A percentile compares a stretch with the other conserved stretches of the same genome.
Conservation (phyloP, 2,888 invertebrate genomes). For the Cheilosia vulpina region DNA sequence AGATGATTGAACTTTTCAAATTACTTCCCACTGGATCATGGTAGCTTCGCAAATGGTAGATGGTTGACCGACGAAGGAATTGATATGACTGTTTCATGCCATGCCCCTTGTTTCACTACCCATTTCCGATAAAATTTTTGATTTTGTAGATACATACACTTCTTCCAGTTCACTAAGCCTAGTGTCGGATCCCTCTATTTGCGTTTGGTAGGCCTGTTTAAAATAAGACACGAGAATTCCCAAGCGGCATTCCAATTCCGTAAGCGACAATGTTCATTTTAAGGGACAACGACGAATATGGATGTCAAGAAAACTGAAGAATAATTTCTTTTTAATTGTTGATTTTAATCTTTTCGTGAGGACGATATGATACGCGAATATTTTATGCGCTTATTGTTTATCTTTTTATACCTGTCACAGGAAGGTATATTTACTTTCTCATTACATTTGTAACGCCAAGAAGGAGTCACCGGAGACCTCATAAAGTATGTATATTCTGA, state of each 20-base stretch:
- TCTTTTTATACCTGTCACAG: too few species aligned
- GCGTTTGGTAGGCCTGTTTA: conserved; percentile 16
- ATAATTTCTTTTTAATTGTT: too few species aligned
- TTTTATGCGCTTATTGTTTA: too few species aligned
- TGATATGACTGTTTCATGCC: not conserved
- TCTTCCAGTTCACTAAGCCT: conserved; percentile 28
- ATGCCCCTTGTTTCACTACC: not conserved
- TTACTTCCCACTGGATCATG: conserved; percentile 6
- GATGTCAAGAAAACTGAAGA: too few species aligned
- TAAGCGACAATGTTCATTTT: not conserved
- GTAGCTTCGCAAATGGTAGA: not conserved
- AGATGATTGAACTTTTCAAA: conserved; percentile 28
- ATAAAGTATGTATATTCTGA: too few species aligned
- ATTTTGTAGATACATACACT: conserved; percentile 6
- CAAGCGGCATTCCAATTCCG: not conserved
- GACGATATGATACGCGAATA: too few species aligned
- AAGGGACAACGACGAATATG: too few species aligned
- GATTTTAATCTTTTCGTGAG: too few species aligned
- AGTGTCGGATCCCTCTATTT: conserved; percentile 6
- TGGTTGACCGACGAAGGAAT: not conserved
- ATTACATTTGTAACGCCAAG: too few species aligned
- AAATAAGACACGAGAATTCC: not conserved
- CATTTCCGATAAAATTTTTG: not conserved
- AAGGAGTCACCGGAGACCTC: too few species aligned
- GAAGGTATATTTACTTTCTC: too few species aligned